Conservation (phyloP, 1,140 invertebrate species). For the Neocloeon triangulifer region DNA sequence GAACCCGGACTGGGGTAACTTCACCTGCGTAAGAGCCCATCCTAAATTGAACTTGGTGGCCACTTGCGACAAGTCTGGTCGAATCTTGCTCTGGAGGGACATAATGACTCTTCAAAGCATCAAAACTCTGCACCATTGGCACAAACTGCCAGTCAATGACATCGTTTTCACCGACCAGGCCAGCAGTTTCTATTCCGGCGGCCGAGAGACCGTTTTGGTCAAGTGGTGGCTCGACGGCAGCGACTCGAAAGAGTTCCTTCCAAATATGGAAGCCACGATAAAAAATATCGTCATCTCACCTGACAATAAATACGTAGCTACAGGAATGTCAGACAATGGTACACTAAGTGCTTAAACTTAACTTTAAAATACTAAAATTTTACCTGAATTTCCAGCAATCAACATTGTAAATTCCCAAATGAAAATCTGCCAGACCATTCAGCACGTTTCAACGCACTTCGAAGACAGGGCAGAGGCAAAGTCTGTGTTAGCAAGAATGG, state of each 20-base stretch:
- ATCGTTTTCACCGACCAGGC: constrained; percentile 45
- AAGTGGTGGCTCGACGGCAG: constrained; percentile 41
- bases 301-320: constrained; percentile 37
- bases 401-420: constrained; percentile 36
- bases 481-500: constrained; percentile 36
- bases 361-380: no score
- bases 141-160: constrained; percentile 43
- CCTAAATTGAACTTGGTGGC: constrained; percentile 38
- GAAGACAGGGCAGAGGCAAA: constrained; percentile 12
- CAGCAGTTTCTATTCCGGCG: constrained; percentile 43
- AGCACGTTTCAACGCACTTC: constrained; percentile 23
- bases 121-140: constrained; percentile 53
- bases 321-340: constrained; percentile 52
- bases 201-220: constrained; percentile 53
- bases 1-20: no score
- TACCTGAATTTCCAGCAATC: constrained; percentile 24
- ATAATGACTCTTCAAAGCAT: constrained; percentile 18
- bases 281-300: constrained; percentile 36
- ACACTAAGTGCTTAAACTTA: no score
- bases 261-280: constrained; percentile 46
- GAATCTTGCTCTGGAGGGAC: constrained; percentile 38
- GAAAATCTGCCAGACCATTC: constrained; percentile 30
- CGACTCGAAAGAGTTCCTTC: constrained; percentile 36
- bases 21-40: constrained; percentile 47
- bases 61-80: constrained; percentile 41